These are phyloP conservation scores for Pachymerium ferrugineum DNA, from an alignment of 2,888 invertebrate genomes.

Conservation along the genomic window DNA sequence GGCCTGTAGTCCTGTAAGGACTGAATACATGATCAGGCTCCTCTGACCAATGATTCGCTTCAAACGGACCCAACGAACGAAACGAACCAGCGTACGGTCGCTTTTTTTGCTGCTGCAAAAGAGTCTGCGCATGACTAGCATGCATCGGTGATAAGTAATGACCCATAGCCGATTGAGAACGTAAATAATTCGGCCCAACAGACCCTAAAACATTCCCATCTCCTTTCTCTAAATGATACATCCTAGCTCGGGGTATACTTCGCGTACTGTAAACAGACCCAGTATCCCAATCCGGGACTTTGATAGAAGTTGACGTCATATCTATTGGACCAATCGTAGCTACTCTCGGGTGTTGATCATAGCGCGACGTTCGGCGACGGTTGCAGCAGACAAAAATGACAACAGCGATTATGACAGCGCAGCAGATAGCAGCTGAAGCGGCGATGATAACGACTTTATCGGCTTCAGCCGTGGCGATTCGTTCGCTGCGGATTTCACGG, in stretches of 20 bases:
- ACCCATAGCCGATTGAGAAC: background rate
- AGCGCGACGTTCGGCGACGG: conserved; percentile 47
- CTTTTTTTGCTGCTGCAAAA: background rate
- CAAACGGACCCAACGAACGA: background rate
- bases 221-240: conserved; percentile 64
- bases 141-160: background rate
- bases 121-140: background rate
- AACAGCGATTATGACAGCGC: conserved; percentile 82
- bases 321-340: conserved; percentile 35
- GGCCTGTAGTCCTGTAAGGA: background rate
- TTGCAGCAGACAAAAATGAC: conserved; percentile 84
- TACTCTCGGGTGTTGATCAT: conserved; percentile 32
- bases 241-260: conserved; percentile 79
- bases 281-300: conserved; percentile 66
- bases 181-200: background rate
- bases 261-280: conserved; percentile 86
- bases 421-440: conserved; percentile 86
- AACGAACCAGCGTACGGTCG: background rate
- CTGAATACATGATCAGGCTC: background rate
- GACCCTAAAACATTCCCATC: background rate
- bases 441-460: conserved; percentile 85
- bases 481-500: conserved; percentile 31
- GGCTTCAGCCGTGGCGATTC: conserved; percentile 52
- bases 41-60: background rate
- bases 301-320: conserved; percentile 29